Evolutionary conservation across 2,113 vertebrate genomes (phyloP), one percentile per base, ranked within the genome.

Genomic region (Spea multiplicata): DNA sequence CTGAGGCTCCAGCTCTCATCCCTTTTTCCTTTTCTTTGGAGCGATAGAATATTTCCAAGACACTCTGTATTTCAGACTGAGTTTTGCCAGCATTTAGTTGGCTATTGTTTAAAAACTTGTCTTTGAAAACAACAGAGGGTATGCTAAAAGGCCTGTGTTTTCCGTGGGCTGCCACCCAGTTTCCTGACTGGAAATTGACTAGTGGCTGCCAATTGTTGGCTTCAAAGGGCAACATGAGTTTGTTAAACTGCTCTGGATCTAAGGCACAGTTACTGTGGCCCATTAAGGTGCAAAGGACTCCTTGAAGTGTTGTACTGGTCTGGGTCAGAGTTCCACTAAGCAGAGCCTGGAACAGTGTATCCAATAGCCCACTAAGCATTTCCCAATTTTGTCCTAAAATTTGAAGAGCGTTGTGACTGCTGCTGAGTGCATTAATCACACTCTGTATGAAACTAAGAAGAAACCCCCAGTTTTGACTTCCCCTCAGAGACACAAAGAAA

Each of bases 321-420:
- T 88, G 94, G 44, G 70, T 91, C 6, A 92, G 92, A 0, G 89
- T 94, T 66, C 93, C 88, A 2, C 94, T 93, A 66, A 95, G 85
- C 45, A 95, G 75, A 10, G 91, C 90, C 86, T 95, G 94, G 4
- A 94, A 84, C 0, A 91, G 81, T 0, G 88, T 90, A 67, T 96
- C 94, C 57, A 92, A 78, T 16, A 96, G 89, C 8, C 93, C 91
- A 12, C 91, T 90, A 69, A 95, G 88, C 3, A 92, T 93, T 76
- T 90, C 92, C 92, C 94, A 93, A 87, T 95, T 94, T 86, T 95
- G 93, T n/a, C 88, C 89, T 17, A 95, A 80, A 75, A 94, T 91
- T 44, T 89, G 86, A 73, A 91, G 71, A 47, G 92, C 88, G 14
- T 77, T 88, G 73, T 93, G 89, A 79, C 94, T 92, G 59, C 87